These are phyloP conservation scores for Cisticola juncidis DNA, from an alignment of 2,113 vertebrate species.

Conservation along the genomic window DNA sequence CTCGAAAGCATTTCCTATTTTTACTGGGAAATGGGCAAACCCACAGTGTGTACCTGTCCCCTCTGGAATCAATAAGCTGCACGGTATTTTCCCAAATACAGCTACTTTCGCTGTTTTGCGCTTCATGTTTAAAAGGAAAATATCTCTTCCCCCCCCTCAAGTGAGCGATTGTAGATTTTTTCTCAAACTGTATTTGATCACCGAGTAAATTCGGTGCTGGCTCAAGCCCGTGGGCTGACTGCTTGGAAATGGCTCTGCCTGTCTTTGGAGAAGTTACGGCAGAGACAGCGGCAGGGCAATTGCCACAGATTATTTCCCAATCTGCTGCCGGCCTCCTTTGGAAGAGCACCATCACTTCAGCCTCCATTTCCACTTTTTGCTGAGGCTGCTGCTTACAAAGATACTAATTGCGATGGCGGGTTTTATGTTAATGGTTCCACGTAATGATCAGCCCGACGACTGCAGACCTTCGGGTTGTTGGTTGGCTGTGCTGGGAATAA, in stretches of 20 bases:
- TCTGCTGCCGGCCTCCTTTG: background rate
- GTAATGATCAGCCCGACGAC: constrained; percentile 2
- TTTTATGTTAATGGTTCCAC: constrained; percentile 52
- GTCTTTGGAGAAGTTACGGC: background rate
- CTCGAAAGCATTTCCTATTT: background rate
- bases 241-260: background rate
- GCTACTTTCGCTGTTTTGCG: background rate
- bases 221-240: background rate
- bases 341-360: constrained; percentile 14
- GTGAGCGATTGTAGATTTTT: background rate
- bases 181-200: background rate
- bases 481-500: background rate
- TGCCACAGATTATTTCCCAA: constrained; percentile 41
- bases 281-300: background rate
- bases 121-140: background rate
- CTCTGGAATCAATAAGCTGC: background rate
- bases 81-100: background rate
- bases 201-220: background rate
- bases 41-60: background rate
- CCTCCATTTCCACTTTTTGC: constrained; percentile 53
- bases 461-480: background rate
- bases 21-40: background rate
- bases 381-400: constrained; percentile 48
- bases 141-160: background rate
- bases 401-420: constrained; percentile 46